These are phyloP conservation scores for Atrichornis clamosus DNA, from an alignment of 2,113 vertebrate genomes.

Conservation along the genomic window DNA sequence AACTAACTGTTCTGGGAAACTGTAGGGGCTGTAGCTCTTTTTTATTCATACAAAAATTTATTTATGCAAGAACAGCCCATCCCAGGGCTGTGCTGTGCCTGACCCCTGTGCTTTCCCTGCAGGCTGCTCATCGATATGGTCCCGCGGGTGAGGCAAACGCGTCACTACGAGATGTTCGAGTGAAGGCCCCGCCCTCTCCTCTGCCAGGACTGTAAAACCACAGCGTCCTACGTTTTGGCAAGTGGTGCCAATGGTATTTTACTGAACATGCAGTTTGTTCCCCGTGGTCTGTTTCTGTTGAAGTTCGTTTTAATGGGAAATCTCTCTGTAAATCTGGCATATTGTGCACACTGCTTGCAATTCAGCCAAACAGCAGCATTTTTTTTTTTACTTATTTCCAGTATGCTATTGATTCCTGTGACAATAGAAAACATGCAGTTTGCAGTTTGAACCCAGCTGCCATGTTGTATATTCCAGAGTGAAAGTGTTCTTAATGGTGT, in stretches of 20 bases:
- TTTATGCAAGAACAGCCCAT: rapidly evolving
- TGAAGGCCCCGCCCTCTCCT: slow-evolving; percentile 64
- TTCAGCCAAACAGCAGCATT: slow-evolving; percentile 2
- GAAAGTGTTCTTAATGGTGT: slow-evolving; percentile 44
- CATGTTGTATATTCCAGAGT: slow-evolving; percentile 47
- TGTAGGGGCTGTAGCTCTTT: neutral
- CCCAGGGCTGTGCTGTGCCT: neutral
- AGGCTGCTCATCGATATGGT: slow-evolving; percentile 93
- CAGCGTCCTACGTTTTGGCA: slow-evolving; percentile 27
- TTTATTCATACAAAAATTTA: neutral
- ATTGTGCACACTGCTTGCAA: slow-evolving; percentile 40
- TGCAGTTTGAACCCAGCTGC: slow-evolving; percentile 7
- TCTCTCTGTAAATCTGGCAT: slow-evolving; percentile 52
- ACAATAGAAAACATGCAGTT: slow-evolving; percentile 28
- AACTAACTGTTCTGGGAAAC: neutral
- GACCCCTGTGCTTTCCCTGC: neutral
- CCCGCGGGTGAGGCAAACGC: slow-evolving; percentile 89
- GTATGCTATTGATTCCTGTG: slow-evolving; percentile 22
- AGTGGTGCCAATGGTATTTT: slow-evolving; percentile 61
- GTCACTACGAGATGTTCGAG: slow-evolving; percentile 96
- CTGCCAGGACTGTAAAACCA: neutral
- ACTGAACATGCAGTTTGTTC: slow-evolving; percentile 56
- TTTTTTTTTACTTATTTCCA: neutral
- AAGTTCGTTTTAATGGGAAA: slow-evolving; percentile 41
- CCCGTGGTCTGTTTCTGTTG: slow-evolving; percentile 58